These are phyloP conservation scores for Notodonta ziczac DNA, from an alignment of 2,888 invertebrate species.

Conservation along the genomic window DNA sequence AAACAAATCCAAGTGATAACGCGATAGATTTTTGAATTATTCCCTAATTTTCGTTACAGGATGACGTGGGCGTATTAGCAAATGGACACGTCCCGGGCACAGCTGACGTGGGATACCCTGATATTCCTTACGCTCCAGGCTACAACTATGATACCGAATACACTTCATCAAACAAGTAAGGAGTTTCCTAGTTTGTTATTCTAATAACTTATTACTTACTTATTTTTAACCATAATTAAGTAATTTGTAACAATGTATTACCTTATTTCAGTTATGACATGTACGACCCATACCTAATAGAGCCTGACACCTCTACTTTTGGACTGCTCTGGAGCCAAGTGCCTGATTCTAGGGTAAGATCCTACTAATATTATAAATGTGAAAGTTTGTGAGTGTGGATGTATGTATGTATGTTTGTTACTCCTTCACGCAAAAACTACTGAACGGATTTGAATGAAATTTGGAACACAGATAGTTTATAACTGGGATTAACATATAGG, in stretches of 20 bases:
- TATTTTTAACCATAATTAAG: too few species aligned
- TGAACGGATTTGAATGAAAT: too few species aligned
- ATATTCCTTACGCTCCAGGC: conserved; percentile 74
- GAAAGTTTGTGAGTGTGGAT: too few species aligned
- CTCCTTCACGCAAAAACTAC: too few species aligned
- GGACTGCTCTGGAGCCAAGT: conserved; percentile 75
- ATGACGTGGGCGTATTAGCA: conserved; percentile 54
- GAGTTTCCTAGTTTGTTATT: conserved; percentile 3
- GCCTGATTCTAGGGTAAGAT: conserved; percentile 71
- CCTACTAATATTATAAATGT: too few species aligned
- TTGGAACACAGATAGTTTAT: too few species aligned
- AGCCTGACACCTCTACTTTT: conserved; percentile 67
- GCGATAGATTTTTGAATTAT: neutral
- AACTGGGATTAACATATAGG: too few species aligned
- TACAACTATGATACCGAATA: conserved; percentile 66
- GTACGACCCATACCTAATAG: conserved; percentile 63
- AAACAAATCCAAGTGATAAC: too few species aligned
- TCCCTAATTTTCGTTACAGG: conserved; percentile 39
- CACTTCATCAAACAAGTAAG: conserved; percentile 58
- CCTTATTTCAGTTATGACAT: conserved; percentile 65
- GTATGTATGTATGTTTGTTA: too few species aligned
- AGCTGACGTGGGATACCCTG: conserved; percentile 69
- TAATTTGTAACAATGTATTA: too few species aligned
- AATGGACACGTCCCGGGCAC: conserved; percentile 59
- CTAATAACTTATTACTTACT: neutral